Evolutionary conservation across 2,113 vertebrate species (phyloP), one percentile per base, ranked within the genome.

Genomic region (Anoplopoma fimbria): DNA sequence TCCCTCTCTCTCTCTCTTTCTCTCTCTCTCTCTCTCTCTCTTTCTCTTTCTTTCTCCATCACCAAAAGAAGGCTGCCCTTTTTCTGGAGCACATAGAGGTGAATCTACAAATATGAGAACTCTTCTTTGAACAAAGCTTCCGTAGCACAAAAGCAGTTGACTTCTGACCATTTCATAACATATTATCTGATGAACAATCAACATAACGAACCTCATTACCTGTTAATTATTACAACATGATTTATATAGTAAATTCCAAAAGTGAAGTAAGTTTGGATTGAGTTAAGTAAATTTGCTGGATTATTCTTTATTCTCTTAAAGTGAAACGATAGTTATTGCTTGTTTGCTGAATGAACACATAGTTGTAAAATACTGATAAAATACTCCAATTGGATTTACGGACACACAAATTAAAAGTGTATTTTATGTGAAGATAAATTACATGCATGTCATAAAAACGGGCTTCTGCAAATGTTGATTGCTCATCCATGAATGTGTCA

Each of bases 41-140:
- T 84, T 47, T n/a, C 34, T 47, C 21, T 31, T 69, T 55, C 80
- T n/a, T 64, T 36, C 57, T 75, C 47, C n/a, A 51, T 88, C 77
- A 86, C 49, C 65, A 78, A 58, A 75, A 75, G 34, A 57, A 83
- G 58, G 51, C 51, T 81, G 72, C 0, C 42, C 71, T 60, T 81
- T 78, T 77, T 76, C 38, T 64, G 23, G 21, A 72, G 71, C 73
- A 74, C 42, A 71, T 61, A 77, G 14, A 79, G 64, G 69, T 82
- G 63, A 85, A 78, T 69, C 62, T 69, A 45, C 38, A 45, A 33
- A 47, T 62, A 38, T 10, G 6, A 69, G 19, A 19, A 57, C 4
- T 61, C 23, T 10, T 38, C 27, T 40, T 63, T 25, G 3, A 19
- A 31, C 19, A 10, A 17, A 23, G 13, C 34, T 65, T 71, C 69